phyloP scores from a whole-genome alignment of 2,113 vertebrate genomes.

The Menidia beryllina region DNA sequence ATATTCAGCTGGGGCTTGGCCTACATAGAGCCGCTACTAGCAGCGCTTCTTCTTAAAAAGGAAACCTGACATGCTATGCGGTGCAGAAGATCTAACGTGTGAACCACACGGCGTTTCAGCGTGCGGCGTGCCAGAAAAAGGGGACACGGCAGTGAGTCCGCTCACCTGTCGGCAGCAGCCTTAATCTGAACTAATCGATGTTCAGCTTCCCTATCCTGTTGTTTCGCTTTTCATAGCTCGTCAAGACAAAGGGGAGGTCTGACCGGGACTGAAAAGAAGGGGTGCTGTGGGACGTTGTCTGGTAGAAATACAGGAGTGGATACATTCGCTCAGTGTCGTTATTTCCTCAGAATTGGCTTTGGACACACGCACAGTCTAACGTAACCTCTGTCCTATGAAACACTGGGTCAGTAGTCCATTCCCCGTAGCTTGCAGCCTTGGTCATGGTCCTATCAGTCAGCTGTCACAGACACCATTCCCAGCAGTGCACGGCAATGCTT shows the following conservation, averaged over 20 bases:
- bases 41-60: constrained; percentile 63
- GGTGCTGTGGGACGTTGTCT: no score
- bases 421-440: no score
- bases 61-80: constrained; percentile 52
- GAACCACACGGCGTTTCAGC: constrained; percentile 56
- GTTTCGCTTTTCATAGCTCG: constrained; percentile 48
- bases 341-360: no score
- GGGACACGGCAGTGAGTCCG: constrained; percentile 33
- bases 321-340: no score
- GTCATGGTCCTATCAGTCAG: no score
- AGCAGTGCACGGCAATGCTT: no score
- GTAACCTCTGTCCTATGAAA: neutral
- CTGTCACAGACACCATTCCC: no score
- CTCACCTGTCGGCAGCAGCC: constrained; percentile 42
- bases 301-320: no score
- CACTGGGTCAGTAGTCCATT: neutral
- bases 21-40: constrained; percentile 76
- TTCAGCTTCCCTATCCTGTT: constrained; percentile 43
- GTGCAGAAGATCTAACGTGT: constrained; percentile 48
- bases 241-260: neutral
- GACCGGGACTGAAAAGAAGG: no score
- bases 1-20: constrained; percentile 78
- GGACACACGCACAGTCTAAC: no score
- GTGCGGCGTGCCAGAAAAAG: constrained; percentile 49
- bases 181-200: constrained; percentile 39